Evolutionary conservation across 2,113 vertebrate species (phyloP), one percentile per base, ranked within the genome.

Genomic region (Anhinga anhinga): DNA sequence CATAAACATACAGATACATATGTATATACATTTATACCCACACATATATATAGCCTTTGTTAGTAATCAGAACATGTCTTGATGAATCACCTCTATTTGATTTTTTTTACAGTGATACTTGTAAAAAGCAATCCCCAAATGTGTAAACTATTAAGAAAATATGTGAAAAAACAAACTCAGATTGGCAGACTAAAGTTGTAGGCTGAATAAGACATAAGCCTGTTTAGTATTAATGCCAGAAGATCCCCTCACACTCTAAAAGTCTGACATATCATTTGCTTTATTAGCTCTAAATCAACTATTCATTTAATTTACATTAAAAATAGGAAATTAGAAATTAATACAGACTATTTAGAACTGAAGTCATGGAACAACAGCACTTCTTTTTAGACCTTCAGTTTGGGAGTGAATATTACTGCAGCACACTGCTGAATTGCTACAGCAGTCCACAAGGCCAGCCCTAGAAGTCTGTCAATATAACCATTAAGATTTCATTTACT

Each of bases 141-240:
- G 63, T 87, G 79, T 62, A 89, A 91, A 52, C 70, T 62, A 87
- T 93, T 91, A 94, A 65, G 73, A 82, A 93, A 95, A 83, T 50
- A 92, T 22, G 74, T 61, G 30, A 91, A 58, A 90, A 84, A 95
- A 12, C 22, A 58, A 65, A 85, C 42, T 79, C 89, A 91, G 86
- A 88, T 58, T 80, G 84, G 78, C 86, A 94, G 82, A 77, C 26
- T 92, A 27, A 85, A 94, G 77, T 38, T 82, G 38, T 63, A 84
- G 56, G 52, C 78, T 93, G 65, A 89, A 15, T 61, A 49, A 69
- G n/a, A 32, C 34, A 27, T 29, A 34, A 78, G 73, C 23, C 53
- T 91, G 52, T 56, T 95, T 7, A 95, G 19, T 36, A 93, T 89
- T 83, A 90, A 85, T 59, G 63, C 42, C 50, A 96, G 82, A 85